phyloP scores from a whole-genome alignment of 2,113 vertebrate genomes.

The Hyperopisus bebe region DNA sequence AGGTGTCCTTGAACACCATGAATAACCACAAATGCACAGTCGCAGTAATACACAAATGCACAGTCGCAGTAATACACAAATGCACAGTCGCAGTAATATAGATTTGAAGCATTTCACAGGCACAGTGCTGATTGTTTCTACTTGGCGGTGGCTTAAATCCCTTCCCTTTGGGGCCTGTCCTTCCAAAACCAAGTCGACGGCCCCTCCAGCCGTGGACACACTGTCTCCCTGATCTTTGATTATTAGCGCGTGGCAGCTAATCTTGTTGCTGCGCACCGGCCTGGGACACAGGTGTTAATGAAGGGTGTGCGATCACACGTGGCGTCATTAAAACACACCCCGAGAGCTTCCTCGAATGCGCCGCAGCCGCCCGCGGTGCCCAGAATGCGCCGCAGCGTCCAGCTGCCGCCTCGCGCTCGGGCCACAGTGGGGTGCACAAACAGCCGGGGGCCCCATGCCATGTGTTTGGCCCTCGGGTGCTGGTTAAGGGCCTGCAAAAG shows the following conservation, averaged over 20 bases:
- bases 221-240: neutral
- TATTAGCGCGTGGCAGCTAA: neutral
- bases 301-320: neutral
- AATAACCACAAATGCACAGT: slow-evolving; percentile 8
- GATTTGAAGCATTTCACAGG: slow-evolving; percentile 28
- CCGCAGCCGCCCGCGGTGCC: neutral
- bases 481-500: neutral
- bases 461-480: neutral
- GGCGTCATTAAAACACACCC: slow-evolving; percentile 3
- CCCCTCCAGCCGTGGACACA: neutral
- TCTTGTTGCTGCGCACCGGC: neutral
- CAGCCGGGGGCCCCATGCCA: neutral
- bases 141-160: neutral
- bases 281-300: slow-evolving; percentile 11
- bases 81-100: slow-evolving; percentile 37
- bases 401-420: neutral
- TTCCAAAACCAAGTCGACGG: neutral
- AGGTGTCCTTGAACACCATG: neutral
- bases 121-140: slow-evolving; percentile 17
- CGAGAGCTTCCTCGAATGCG: neutral
- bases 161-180: neutral
- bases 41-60: too few relatives aligned
- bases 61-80: slow-evolving; percentile 35
- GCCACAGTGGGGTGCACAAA: neutral
- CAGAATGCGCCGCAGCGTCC: neutral